Evolutionary conservation across 1,140 invertebrate genomes (phyloP), one percentile per base, ranked within the genome.

Genomic region (Sweltsa coloradensis): DNA sequence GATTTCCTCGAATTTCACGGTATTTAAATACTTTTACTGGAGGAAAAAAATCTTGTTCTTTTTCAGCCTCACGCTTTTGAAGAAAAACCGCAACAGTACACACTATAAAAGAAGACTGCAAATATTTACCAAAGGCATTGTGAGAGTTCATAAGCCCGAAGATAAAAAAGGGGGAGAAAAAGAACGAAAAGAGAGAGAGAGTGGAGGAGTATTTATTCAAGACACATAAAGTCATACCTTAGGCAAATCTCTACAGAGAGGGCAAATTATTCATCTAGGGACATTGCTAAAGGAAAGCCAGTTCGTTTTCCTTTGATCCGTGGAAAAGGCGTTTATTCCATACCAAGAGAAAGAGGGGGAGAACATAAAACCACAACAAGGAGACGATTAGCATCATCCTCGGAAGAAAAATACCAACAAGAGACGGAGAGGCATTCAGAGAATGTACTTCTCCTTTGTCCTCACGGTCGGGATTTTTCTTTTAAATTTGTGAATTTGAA

Each of bases 101-200:
- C n/a, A n/a, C n/a, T n/a, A n/a, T n/a, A 5, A 34, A 34, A 45
- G 43, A 34, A 45, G 43, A 34, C 34, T 3, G 25, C 43, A 45
- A 45, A 45, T 45, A 45, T 45, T 45, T 45, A 34, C 43, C 26
- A 21, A 36, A 34, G 25, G 43, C 43, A 45, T 34, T 34, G 43
- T 34, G 43, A 45, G 43, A 45, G 43, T 45, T 45, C 43, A 45
- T 45, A 45, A 45, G 43, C 43, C 43, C 14, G 23, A 5, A 27
- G 31, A 34, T 31, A 21, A 45, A 45, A 45, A 45, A 45, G 22
- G 36, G 23, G 36, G 16, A 16, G 36, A 22, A 37, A 22, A 22
- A 37, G 36, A 22, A 19, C 18, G 23, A 37, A 37, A 37, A 45
- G 27, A 34, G 34, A 23, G 29, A 26, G 31, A 45, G 43, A 27